These are phyloP conservation scores for Pluvianellus socialis DNA, from an alignment of 2,113 vertebrate species.

Conservation along the genomic window DNA sequence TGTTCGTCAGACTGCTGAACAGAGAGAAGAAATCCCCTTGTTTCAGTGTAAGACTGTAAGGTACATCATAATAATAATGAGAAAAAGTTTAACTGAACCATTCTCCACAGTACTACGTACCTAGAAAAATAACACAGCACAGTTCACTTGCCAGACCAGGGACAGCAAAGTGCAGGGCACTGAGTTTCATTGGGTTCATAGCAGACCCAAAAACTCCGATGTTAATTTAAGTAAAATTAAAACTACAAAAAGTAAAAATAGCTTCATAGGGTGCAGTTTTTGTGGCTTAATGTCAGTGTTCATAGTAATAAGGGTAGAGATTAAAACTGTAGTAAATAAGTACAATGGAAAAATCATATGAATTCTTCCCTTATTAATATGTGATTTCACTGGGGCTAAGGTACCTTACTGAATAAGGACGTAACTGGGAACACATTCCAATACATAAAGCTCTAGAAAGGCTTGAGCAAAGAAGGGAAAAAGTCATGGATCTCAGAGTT, in stretches of 20 bases:
- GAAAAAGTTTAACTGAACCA: neutral
- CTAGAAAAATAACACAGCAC: neutral
- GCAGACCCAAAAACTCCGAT: neutral
- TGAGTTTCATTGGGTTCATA: neutral
- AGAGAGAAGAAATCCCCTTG: neutral
- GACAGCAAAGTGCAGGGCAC: neutral
- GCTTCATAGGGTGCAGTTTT: neutral
- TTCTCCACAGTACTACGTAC: neutral
- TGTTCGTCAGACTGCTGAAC: neutral
- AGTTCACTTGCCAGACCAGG: neutral
- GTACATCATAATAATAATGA: neutral
- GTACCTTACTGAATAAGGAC: neutral
- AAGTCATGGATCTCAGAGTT: neutral
- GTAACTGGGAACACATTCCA: neutral
- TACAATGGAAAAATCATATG: neutral
- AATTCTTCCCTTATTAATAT: neutral
- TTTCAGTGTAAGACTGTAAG: neutral
- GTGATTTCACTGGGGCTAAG: neutral
- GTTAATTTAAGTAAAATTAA: neutral
- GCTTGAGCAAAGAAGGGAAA: neutral
- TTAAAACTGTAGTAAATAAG: neutral
- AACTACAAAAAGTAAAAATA: neutral
- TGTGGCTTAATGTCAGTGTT: neutral
- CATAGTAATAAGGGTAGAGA: neutral
- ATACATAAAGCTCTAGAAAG: neutral